phyloP scores from a whole-genome alignment of 2,113 vertebrate genomes.

The Melanostigma gelatinosum region DNA sequence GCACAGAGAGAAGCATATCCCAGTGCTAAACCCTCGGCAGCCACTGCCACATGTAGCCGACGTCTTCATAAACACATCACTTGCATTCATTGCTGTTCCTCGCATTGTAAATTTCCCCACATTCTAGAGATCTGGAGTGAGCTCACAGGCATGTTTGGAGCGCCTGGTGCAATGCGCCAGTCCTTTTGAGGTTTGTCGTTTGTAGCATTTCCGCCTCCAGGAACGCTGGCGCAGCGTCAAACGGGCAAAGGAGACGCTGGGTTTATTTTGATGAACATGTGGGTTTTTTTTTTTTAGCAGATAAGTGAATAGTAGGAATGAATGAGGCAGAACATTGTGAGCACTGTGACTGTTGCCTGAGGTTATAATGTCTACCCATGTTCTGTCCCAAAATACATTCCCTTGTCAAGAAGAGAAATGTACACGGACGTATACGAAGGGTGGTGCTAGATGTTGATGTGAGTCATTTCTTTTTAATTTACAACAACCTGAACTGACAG shows the following conservation, averaged over 20 bases:
- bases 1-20: background rate
- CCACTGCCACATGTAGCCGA: constrained; percentile 2
- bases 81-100: constrained; percentile 9
- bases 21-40: background rate
- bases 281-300: constrained; percentile 26
- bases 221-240: constrained; percentile 51
- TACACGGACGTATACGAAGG: background rate
- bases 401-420: constrained; percentile 2
- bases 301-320: constrained; percentile 52
- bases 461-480: background rate
- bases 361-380: background rate
- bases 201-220: constrained; percentile 40
- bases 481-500: background rate
- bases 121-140: constrained; percentile 30
- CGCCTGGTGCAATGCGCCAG: constrained; percentile 24
- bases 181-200: constrained; percentile 54
- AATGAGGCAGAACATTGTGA: constrained; percentile 45
- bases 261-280: constrained; percentile 54
- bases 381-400: constrained; percentile 13
- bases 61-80: constrained; percentile 31
- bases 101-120: constrained; percentile 26
- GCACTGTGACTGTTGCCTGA: constrained; percentile 24
- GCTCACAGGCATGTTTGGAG: constrained; percentile 32
- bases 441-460: background rate
- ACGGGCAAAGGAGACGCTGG: constrained; percentile 12